Evolutionary conservation across 2,888 invertebrate genomes (phyloP).

Genomic region (Hypena proboscidalis): DNA sequence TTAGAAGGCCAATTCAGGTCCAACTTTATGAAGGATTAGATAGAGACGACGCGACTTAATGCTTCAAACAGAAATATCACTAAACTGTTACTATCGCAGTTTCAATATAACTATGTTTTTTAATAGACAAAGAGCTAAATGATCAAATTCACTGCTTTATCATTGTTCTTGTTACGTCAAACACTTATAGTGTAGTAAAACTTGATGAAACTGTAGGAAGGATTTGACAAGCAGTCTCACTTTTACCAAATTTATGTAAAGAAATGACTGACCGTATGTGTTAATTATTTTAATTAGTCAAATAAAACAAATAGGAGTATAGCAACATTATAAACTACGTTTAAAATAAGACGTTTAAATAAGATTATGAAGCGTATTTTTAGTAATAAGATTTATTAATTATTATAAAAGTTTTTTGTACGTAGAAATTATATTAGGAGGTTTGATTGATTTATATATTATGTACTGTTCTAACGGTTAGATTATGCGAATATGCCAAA

Average conservation of each 20-base stretch:
- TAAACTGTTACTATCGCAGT: too few species aligned
- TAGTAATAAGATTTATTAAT: constrained; percentile 29
- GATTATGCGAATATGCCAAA: constrained; percentile 42
- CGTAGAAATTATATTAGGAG: constrained; percentile 41
- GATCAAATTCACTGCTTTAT: too few species aligned
- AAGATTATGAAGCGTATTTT: constrained; percentile 26
- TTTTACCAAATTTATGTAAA: constrained; percentile 42
- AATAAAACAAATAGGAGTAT: constrained; percentile 29
- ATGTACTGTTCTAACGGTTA: constrained; percentile 38
- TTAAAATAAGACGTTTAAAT: constrained; percentile 30
- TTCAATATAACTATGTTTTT: too few species aligned
- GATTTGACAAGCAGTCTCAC: constrained; percentile 44
- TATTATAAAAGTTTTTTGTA: constrained; percentile 42
- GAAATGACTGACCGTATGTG: constrained; percentile 74
- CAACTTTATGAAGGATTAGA: too few species aligned
- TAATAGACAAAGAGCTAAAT: too few species aligned
- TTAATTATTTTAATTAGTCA: constrained; percentile 68
- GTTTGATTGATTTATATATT: constrained; percentile 42
- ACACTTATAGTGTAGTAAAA: constrained; percentile 8
- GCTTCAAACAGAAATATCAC: too few species aligned
- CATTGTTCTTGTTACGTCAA: background rate
- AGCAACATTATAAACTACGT: constrained; percentile 23
- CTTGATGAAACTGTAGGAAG: constrained; percentile 39
- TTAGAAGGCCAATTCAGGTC: too few species aligned
- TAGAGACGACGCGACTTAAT: too few species aligned